These are phyloP conservation scores for Dromiciops gliroides DNA, from an alignment of 2,113 vertebrate genomes.

Conservation along the genomic window DNA sequence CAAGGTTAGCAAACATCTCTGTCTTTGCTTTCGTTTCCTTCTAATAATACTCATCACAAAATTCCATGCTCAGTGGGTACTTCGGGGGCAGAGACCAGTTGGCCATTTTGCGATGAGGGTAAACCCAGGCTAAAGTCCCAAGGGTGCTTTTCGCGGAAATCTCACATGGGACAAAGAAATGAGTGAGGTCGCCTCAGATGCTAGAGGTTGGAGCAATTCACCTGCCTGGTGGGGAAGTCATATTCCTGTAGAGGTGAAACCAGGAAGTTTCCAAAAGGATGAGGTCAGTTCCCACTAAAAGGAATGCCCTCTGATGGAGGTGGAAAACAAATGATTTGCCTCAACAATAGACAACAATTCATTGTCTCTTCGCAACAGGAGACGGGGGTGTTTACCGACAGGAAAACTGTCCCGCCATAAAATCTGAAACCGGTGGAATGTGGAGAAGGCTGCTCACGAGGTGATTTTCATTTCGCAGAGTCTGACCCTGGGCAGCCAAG, in stretches of 20 bases:
- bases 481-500: background rate
- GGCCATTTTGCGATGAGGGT: background rate
- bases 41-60: background rate
- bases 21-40: background rate
- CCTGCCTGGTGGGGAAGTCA: constrained; percentile 36
- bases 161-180: background rate
- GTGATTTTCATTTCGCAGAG: background rate
- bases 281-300: constrained; percentile 59
- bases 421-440: background rate
- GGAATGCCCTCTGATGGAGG: constrained; percentile 20
- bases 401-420: background rate
- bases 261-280: constrained; percentile 52
- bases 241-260: constrained; percentile 5
- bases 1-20: background rate
- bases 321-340: constrained; percentile 48
- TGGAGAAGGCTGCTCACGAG: background rate
- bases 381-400: background rate
- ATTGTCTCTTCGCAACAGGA: background rate
- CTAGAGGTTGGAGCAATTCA: constrained; percentile 25
- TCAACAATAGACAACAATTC: background rate
- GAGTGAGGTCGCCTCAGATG: background rate
- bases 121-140: background rate
- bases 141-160: background rate
- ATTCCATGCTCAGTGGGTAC: background rate
- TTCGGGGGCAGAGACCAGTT: background rate